Percentiles rank a stretch among this genome's conserved stretches.
Evolutionary conservation across 2,888 invertebrate species (phyloP).

Genomic region (Andrena bucephala): DNA sequence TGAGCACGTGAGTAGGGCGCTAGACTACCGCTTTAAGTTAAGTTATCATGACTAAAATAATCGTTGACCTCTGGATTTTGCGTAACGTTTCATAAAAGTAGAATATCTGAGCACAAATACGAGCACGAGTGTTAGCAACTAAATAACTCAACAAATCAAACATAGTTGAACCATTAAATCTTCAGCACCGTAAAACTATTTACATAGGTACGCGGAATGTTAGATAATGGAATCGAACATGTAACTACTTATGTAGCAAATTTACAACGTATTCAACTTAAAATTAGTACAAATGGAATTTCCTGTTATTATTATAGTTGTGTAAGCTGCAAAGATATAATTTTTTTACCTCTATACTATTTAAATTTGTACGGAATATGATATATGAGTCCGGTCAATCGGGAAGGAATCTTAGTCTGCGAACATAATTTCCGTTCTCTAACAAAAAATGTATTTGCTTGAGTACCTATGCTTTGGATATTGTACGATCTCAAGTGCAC

Average conservation of each 20-base stretch:
- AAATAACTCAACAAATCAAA: too few relatives aligned
- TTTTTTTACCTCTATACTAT: neutral
- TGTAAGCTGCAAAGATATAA: neutral
- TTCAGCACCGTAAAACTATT: too few relatives aligned
- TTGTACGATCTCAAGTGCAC: too few relatives aligned
- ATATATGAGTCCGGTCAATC: slow-evolving; percentile 8
- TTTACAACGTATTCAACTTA: neutral
- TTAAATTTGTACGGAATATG: neutral
- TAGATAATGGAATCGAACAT: neutral
- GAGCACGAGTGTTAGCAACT: too few relatives aligned
- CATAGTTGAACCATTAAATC: too few relatives aligned
- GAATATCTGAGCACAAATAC: too few relatives aligned
- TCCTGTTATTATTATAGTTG: slow-evolving; percentile 19
- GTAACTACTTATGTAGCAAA: neutral
- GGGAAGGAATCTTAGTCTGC: slow-evolving; percentile 6
- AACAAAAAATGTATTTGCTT: slow-evolving; percentile 2
- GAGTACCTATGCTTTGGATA: neutral
- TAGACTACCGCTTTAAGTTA: too few relatives aligned
- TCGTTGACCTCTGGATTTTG: too few relatives aligned
- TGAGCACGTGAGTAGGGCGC: too few relatives aligned
- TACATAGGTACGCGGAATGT: neutral
- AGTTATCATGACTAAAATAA: too few relatives aligned
- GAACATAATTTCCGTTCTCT: neutral
- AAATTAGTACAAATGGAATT: slow-evolving; percentile 12
- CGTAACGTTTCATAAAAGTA: too few relatives aligned